Base-by-base conservation (phyloP, 1,140 invertebrate species). In the Anastrepha ludens region DNA sequence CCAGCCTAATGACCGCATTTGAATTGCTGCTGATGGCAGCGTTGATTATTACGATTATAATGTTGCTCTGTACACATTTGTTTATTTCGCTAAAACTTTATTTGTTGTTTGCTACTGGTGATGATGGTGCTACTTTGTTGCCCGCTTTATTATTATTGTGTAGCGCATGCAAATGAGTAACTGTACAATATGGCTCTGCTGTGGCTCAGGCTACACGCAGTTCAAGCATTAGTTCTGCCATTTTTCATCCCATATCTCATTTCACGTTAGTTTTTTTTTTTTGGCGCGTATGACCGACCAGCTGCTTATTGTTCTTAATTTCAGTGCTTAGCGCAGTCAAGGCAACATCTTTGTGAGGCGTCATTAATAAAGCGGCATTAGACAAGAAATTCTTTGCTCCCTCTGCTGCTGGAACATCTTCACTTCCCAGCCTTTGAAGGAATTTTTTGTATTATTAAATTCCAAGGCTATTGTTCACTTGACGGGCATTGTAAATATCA, bases 1-100 rank as follows among this genome's bases (percentile, higher is more conserved):
- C 60, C 13, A 62, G 60, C 60, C 60, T 62, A 62, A 62, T 62
- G 60, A 62, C 60, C 60, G n/a, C n/a, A 62, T 62, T 62, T 62
- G 60, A 62, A 62, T 17, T 15, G 15, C 60, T 15, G n/a, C 60
- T 62, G 60, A 17, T 62, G 15, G 60, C n/a, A n/a, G 13, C n/a
- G 60, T 62, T 62, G 60, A 62, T n/a, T 62, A 62, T 62, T 17
- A 62, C 4, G 4, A 62, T 62, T 62, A 62, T n/a, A 6, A 2
- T 5, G 60, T n/a, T 62, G 60, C 5, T 15, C 4, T 62, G n/a
- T 4, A 17, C n/a, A 17, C n/a, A 62, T 17, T 17, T 62, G n/a
- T 62, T n/a, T 62, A 55, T 8, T 55, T 62, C 15, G 15, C n/a
- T 62, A 29, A 13, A 8, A 4, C 4, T n/a, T 62, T n/a, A 62